A percentile compares a stretch with the other conserved stretches of the same genome.
Evolutionary conservation across 2,888 invertebrate genomes (phyloP).

Genomic region (Lobophora halterata): DNA sequence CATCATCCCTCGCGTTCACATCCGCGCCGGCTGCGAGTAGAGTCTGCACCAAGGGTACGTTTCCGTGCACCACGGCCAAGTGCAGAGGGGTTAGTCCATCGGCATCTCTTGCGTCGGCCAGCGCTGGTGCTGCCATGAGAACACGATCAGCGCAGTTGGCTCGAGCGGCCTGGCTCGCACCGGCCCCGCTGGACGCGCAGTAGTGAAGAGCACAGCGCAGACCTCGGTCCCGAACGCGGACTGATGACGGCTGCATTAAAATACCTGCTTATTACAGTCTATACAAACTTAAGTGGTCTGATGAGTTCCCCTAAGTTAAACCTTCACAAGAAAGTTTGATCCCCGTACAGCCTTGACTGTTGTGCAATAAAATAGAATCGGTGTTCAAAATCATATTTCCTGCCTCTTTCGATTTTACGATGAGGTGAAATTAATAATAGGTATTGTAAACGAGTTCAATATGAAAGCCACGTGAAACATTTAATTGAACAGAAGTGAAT

Average conservation of each 20-base stretch:
- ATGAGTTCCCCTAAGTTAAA: too few relatives aligned
- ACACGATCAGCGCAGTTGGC: conserved; percentile 95
- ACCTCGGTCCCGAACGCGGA: conserved; percentile 88
- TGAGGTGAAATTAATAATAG: conserved; percentile 2
- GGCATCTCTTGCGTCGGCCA: conserved; percentile 92
- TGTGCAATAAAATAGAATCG: background rate
- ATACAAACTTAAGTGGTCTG: too few relatives aligned
- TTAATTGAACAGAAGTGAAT: conserved; percentile 20
- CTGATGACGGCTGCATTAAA: conserved; percentile 57
- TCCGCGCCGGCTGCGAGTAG: conserved; percentile 94
- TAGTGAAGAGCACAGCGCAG: conserved; percentile 95
- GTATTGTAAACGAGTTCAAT: conserved; percentile 5
- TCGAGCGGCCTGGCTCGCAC: conserved; percentile 83
- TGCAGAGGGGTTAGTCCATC: conserved; percentile 98
- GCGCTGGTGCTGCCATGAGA: conserved; percentile 91
- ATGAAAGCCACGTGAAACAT: conserved; percentile 3
- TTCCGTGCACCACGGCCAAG: conserved; percentile 96
- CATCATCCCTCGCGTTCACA: conserved; percentile 94
- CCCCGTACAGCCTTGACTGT: too few relatives aligned
- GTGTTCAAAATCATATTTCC: background rate
- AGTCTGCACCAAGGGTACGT: conserved; percentile 91
- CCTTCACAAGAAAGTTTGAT: too few relatives aligned
- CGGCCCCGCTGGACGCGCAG: conserved; percentile 90
- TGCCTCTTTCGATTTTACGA: background rate
- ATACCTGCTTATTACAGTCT: too few relatives aligned